These are phyloP conservation scores for Baronia brevicornis DNA, from an alignment of 2,888 invertebrate species.

Conservation along the genomic window DNA sequence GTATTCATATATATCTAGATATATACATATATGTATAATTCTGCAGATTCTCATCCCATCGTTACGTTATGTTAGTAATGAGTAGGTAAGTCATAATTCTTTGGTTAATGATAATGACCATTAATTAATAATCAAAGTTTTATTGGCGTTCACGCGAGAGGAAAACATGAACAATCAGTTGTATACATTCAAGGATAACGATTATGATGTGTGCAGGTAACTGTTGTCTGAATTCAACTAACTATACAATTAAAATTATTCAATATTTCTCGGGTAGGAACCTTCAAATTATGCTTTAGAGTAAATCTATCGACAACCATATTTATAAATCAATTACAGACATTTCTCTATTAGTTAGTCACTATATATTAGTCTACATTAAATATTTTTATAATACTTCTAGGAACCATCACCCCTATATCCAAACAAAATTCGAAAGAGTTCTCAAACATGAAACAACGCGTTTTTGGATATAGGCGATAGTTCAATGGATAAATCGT, in stretches of 20 bases:
- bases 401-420: slow-evolving; percentile 13
- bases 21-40: too few relatives aligned
- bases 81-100: slow-evolving; percentile 15
- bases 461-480: slow-evolving; percentile 6
- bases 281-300: slow-evolving; percentile 50
- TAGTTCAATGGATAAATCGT: slow-evolving; percentile 17
- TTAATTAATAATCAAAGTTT: too few relatives aligned
- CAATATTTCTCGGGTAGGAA: slow-evolving; percentile 67
- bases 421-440: slow-evolving; percentile 12
- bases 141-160: too few relatives aligned
- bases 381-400: slow-evolving; percentile 22
- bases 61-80: neutral
- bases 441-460: too few relatives aligned
- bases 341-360: slow-evolving; percentile 36
- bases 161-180: slow-evolving; percentile 3
- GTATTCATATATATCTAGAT: too few relatives aligned
- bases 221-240: slow-evolving; percentile 44
- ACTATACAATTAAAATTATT: slow-evolving; percentile 47
- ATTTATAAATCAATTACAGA: slow-evolving; percentile 36
- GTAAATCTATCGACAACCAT: slow-evolving; percentile 34
- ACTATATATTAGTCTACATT: slow-evolving; percentile 37
- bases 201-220: slow-evolving; percentile 43
- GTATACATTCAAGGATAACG: slow-evolving; percentile 10
- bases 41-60: too few relatives aligned
- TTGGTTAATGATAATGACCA: slow-evolving; percentile 18